Evolutionary conservation across 2,797 vertebrate genomes (phyloP), one percentile per base, ranked within the genome.

Genomic region (Bradypus variegatus): DNA sequence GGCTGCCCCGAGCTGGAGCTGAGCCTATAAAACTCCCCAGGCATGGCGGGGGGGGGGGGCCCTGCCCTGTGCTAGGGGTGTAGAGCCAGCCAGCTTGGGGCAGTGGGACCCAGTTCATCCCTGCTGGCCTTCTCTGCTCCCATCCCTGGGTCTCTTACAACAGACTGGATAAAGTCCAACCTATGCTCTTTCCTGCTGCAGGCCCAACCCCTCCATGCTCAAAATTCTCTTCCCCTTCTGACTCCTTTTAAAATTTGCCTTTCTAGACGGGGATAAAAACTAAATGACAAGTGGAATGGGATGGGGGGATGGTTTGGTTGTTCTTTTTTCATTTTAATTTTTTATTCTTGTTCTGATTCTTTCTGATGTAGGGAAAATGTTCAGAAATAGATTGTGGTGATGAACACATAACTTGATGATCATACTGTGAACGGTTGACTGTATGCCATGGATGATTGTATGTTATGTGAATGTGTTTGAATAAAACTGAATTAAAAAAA

Each of bases 31-130:
- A 80, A 89, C 55, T 82, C 41, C 48, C 87, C 53, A 41, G 67
- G 87, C 23, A 1, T 53, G 67, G 62, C 29, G 0, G 38, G 60
- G 23, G 0, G 38, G 60, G 23, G n/a, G n/a, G n/a, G n/a, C 69
- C 84, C 38, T 41, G 55, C 84, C 65, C 33, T 5, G n/a, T 72
- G 69, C 9, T 38, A 31, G 58, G 38, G 0, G 9, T 0, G 5
- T 18, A 12, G 55, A 91, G 67, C 58, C 8, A 12, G 48, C 76
- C 64, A 55, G 83, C 45, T 27, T 21, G 25, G 73, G 29, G 90
- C 72, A 31, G 89, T 8, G 7, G 78, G 50, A 58, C 36, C 50
- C 81, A 50, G 69, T 45, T 70, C 25, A 12, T 1, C 38, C 72
- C 45, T 14, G n/a, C 67, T 7, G 58, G 9, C 36, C 38, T 72